phyloP scores from a whole-genome alignment of 2,797 vertebrate species.

The Acestrorhynchus altus region DNA sequence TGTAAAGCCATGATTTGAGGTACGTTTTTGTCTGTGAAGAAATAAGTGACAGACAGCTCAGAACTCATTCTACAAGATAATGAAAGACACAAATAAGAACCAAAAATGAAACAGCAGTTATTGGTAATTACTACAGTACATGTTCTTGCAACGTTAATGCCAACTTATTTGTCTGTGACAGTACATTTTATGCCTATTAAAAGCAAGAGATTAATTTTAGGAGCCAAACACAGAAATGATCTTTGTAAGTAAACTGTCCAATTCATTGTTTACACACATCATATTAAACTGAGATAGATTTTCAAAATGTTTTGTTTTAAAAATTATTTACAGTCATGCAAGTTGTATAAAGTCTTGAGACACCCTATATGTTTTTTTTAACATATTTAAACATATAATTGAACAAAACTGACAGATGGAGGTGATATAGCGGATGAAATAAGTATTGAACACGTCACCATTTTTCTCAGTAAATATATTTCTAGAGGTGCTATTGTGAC shows the following conservation, averaged over 20 bases:
- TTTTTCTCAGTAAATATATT: too few relatives aligned
- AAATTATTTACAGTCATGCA: background rate
- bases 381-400: too few relatives aligned
- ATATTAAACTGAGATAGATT: background rate
- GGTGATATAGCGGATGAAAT: too few relatives aligned
- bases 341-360: too few relatives aligned
- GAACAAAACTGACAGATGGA: too few relatives aligned
- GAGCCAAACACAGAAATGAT: background rate
- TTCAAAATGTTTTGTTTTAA: background rate
- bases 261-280: background rate
- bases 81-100: background rate
- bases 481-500: too few relatives aligned
- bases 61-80: background rate
- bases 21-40: background rate
- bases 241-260: background rate
- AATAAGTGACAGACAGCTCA: background rate
- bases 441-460: too few relatives aligned
- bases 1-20: too few relatives aligned
- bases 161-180: background rate
- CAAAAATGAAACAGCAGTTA: background rate
- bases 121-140: too few relatives aligned
- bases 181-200: background rate
- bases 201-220: background rate
- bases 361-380: too few relatives aligned
- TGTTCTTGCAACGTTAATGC: background rate